These are phyloP conservation scores for Sebastes jordani DNA, from an alignment of 2,797 vertebrate genomes.

Conservation along the genomic window DNA sequence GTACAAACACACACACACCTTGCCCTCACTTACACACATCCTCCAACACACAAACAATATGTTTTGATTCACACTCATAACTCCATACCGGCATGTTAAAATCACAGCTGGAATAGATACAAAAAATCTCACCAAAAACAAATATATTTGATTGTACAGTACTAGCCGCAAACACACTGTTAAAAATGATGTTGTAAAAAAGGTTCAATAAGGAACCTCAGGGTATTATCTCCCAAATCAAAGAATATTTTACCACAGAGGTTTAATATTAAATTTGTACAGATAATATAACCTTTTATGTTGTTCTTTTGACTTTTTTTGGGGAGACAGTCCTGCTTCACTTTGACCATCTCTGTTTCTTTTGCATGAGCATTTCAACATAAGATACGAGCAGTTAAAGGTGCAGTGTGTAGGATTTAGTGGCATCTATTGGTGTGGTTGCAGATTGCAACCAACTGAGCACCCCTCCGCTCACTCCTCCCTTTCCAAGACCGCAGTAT, in stretches of 20 bases:
- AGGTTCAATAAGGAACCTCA: background rate
- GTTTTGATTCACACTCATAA: constrained; percentile 6
- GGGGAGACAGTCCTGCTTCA: too few relatives aligned
- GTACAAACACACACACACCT: background rate
- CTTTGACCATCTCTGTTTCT: too few relatives aligned
- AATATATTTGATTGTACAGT: background rate
- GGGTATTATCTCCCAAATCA: too few relatives aligned
- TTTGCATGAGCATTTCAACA: too few relatives aligned
- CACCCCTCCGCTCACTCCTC: too few relatives aligned
- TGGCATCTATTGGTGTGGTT: too few relatives aligned
- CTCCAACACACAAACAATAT: background rate
- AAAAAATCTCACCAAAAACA: constrained; percentile 25
- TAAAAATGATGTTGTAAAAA: background rate
- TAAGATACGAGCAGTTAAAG: too few relatives aligned
- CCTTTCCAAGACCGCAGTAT: rapidly evolving
- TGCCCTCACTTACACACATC: background rate
- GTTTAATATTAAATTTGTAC: background rate
- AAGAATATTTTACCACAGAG: background rate
- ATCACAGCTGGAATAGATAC: constrained; percentile 26
- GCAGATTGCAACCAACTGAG: too few relatives aligned
- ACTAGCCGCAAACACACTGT: background rate
- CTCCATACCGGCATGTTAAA: background rate
- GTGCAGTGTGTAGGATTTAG: too few relatives aligned
- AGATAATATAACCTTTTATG: background rate
- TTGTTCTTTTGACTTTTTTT: background rate